These are phyloP conservation scores for Sardina pilchardus DNA, from an alignment of 2,113 vertebrate species.

Conservation along the genomic window DNA sequence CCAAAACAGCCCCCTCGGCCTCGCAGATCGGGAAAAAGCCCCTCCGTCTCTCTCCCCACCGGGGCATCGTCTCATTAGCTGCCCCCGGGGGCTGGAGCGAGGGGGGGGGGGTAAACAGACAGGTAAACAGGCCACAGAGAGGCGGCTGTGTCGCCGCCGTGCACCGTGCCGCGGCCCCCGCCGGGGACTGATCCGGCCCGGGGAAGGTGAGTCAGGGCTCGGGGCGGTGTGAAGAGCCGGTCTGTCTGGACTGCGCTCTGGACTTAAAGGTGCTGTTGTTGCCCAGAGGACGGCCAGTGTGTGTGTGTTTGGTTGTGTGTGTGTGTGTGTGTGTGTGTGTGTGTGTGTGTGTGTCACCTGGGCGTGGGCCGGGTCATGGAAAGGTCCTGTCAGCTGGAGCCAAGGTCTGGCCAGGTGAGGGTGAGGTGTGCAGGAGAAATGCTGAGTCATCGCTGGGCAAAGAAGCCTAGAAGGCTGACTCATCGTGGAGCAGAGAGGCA, in stretches of 20 bases:
- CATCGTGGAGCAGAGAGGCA: not conserved
- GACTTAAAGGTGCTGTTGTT: constrained; percentile 30
- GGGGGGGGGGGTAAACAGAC: not conserved
- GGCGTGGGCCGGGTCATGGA: constrained; percentile 27
- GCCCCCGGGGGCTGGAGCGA: not conserved
- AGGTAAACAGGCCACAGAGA: constrained; percentile 33
- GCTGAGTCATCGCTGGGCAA: not conserved
- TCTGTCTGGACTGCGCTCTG: not conserved
- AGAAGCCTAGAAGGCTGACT: not conserved
- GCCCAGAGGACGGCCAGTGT: not conserved
- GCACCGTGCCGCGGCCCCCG: constrained; percentile 10
- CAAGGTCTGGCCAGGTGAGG: not conserved
- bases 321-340: not conserved
- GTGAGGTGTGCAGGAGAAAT: not conserved
- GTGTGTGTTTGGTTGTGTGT: not conserved
- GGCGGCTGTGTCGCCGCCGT: constrained; percentile 3
- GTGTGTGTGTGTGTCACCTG: constrained; percentile 20
- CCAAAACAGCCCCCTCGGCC: not conserved
- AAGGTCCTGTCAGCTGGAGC: constrained; percentile 29
- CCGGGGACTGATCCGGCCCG: constrained; percentile 20
- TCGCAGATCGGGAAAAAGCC: not conserved
- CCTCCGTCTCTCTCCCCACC: not conserved
- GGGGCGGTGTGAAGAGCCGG: constrained; percentile 14
- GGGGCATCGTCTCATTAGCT: constrained; percentile 21
- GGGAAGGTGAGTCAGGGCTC: constrained; percentile 27